A percentile compares a stretch with the other conserved stretches of the same genome.
Conservation (phyloP, 1,140 invertebrate species). For the Venustaconcha ellipsiformis region DNA sequence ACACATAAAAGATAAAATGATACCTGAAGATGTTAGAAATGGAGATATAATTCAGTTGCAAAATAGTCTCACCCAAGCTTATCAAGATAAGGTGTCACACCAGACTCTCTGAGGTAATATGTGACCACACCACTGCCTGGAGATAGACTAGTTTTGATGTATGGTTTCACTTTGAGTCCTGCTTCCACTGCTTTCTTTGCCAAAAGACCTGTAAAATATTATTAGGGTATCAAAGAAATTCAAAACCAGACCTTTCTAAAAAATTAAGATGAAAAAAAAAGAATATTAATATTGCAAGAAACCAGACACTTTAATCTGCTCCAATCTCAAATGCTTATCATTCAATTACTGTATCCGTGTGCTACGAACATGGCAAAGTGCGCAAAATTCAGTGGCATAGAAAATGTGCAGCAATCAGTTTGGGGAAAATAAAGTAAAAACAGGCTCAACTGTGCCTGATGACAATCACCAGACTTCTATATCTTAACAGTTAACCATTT, state of each 20-base stretch:
- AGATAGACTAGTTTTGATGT: conserved; percentile 96
- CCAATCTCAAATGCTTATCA: not conserved
- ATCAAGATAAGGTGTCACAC: conserved; percentile 87
- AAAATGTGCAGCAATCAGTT: not conserved
- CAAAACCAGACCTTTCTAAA: not conserved
- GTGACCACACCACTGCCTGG: conserved; percentile 98
- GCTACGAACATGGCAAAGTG: too few species aligned
- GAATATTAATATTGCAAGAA: too few species aligned
- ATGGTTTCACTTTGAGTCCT: conserved; percentile 89
- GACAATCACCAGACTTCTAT: too few species aligned
- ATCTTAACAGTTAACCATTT: too few species aligned
- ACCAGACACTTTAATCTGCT: not conserved
- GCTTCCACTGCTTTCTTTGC: conserved; percentile 95
- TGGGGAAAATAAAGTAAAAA: not conserved
- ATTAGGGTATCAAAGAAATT: not conserved
- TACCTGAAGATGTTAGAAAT: too few species aligned
- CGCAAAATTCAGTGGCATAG: not conserved
- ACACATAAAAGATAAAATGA: too few species aligned
- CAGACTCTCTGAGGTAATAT: conserved; percentile 91
- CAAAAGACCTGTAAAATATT: conserved; percentile 78
- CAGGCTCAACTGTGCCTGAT: too few species aligned
- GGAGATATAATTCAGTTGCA: too few species aligned
- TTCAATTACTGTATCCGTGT: too few species aligned
- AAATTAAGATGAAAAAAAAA: too few species aligned
- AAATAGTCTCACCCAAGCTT: conserved; percentile 78